Evolutionary conservation across 2,113 vertebrate genomes (phyloP), one percentile per base, ranked within the genome.

Genomic region (Oxyruncus cristatus): DNA sequence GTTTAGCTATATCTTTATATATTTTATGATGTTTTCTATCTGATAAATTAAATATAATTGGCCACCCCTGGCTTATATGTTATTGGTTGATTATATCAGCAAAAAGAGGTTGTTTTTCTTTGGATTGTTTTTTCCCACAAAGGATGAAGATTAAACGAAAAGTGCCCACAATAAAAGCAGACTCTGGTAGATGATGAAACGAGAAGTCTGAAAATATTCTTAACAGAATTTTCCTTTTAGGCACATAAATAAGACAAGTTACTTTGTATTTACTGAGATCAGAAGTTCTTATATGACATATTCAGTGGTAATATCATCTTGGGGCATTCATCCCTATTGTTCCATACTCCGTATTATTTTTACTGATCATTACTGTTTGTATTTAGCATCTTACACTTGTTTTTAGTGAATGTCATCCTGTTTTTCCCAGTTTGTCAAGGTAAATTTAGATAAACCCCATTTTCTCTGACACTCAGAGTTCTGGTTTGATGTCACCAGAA

Each of bases 251-350:
- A 66, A 92, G 67, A 68, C 90, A 63, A 23, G 33, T 9, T 65
- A 50, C 58, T 95, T 62, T 47, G 15, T 96, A 72, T 39, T 96
- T 95, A 92, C 93, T 93, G 85, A 58, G 23, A 50, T 92, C 26
- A 56, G 35, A 74, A 28, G 6, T 59, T 83, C 23, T 24, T 24
- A 49, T 49, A 49, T 7, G 17, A 26, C 21, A 13, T 30, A 56
- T 16, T 61, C 26, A 33, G 47, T 50, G 24, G 46, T 81, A 30
- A 42, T 72, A 26, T 20, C 75, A 67, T 73, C 33, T 19, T 62
- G 35, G 80, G 59, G 85, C 58, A 52, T 58, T 72, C 22, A 37
- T 62, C 27, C 18, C 26, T 58, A 22, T 44, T 67, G 28, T 72
- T 56, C 28, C 80, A 3, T 47, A 37, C 26, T 53, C 56, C 74